A percentile compares a stretch with the other conserved stretches of the same genome.
phyloP scores from a whole-genome alignment of 2,797 vertebrate species.

The Xiphophorus birchmanni region DNA sequence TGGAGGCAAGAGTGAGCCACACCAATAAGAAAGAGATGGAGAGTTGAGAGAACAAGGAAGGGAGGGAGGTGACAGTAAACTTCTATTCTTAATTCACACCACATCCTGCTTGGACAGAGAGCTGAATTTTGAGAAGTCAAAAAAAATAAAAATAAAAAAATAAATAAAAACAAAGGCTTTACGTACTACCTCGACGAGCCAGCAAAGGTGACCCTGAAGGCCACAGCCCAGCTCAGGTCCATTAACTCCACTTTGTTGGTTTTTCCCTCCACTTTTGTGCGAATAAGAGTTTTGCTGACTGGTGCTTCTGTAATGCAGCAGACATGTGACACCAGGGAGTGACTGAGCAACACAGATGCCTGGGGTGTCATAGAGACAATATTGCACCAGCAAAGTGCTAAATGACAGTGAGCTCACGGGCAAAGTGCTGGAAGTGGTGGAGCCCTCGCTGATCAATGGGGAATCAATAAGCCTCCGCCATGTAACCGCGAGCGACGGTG shows the following conservation, averaged over 20 bases:
- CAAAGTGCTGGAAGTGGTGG: constrained; percentile 54
- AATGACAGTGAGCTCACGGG: constrained; percentile 75
- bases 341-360: constrained; percentile 55
- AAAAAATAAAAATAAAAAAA: no score
- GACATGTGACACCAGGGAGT: constrained; percentile 64
- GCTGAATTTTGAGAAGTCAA: constrained; percentile 11
- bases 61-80: constrained; percentile 28
- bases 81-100: constrained; percentile 44
- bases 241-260: constrained; percentile 8
- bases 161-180: constrained; percentile 3
- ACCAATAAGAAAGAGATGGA: constrained; percentile 35
- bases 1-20: constrained; percentile 56
- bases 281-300: constrained; percentile 48
- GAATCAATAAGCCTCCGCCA: constrained; percentile 72
- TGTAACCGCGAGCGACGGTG: constrained; percentile 76
- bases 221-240: neutral
- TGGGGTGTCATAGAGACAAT: constrained; percentile 67
- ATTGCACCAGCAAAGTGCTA: constrained; percentile 71
- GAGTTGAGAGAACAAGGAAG: constrained; percentile 14
- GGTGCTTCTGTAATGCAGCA: constrained; percentile 41
- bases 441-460: constrained; percentile 67
- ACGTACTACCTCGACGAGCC: neutral
- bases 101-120: constrained; percentile 24
- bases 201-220: constrained; percentile 17
- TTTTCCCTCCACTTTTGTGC: constrained; percentile 4